phyloP scores from a whole-genome alignment of 2,113 vertebrate genomes.

The Lycocorax pyrrhopterus region DNA sequence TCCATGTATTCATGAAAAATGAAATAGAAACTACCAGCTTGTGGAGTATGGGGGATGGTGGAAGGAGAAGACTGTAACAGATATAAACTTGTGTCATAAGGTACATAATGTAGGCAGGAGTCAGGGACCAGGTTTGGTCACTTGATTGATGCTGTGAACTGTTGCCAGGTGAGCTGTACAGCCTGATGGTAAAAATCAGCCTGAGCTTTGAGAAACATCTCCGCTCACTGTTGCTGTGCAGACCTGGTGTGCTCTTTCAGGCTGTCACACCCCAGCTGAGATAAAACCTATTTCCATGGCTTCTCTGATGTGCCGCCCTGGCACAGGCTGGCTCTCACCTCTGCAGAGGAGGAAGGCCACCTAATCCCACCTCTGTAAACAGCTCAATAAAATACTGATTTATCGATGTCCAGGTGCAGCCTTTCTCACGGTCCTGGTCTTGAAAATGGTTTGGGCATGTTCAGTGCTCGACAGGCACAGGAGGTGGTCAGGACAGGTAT shows the following conservation, averaged over 20 bases:
- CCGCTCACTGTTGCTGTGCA: background rate
- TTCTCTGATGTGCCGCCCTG: background rate
- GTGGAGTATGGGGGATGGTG: background rate
- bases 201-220: background rate
- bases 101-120: background rate
- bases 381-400: background rate
- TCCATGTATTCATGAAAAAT: background rate
- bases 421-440: background rate
- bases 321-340: background rate
- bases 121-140: background rate
- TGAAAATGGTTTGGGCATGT: background rate
- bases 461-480: background rate
- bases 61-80: background rate
- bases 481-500: background rate
- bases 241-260: background rate
- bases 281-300: background rate
- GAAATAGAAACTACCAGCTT: background rate
- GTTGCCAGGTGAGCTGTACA: background rate
- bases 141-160: background rate
- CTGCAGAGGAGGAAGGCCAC: background rate
- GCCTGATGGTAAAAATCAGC: background rate
- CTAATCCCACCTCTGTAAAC: background rate
- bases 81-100: background rate
- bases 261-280: background rate
- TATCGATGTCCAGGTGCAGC: background rate